Evolutionary conservation across 2,888 invertebrate genomes (phyloP).

Genomic region (Pyrocoelia pectoralis): DNA sequence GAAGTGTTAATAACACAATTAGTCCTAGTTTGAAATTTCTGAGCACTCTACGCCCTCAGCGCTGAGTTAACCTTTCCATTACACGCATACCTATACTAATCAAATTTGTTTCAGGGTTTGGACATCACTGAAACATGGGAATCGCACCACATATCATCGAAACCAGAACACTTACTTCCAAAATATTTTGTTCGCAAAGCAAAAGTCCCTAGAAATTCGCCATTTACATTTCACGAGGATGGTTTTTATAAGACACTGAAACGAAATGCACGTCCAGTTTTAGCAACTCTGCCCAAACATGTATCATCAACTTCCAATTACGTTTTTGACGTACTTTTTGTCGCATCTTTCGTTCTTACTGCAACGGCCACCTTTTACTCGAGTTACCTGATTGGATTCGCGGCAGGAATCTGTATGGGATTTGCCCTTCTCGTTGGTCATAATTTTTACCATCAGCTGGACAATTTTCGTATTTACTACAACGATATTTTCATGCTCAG

Average conservation of each 20-base stretch:
- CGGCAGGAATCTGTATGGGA: not conserved
- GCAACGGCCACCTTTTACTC: not conserved
- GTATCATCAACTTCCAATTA: too few species aligned
- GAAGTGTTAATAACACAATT: too few species aligned
- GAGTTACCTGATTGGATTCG: not conserved
- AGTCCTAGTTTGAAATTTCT: too few species aligned
- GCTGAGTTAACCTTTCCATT: too few species aligned
- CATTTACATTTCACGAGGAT: constrained; percentile 75
- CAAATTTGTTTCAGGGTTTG: constrained; percentile 9
- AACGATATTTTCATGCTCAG: constrained; percentile 75
- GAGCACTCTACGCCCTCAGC: too few species aligned
- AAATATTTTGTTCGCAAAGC: constrained; percentile 75
- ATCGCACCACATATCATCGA: constrained; percentile 70
- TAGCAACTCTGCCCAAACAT: constrained; percentile 64
- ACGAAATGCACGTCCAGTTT: constrained; percentile 61
- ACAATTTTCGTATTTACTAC: constrained; percentile 81
- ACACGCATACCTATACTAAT: too few species aligned
- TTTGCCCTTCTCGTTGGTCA: constrained; percentile 59
- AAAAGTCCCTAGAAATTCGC: constrained; percentile 69
- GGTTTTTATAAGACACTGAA: constrained; percentile 80
- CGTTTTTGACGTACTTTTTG: not conserved
- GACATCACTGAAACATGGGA: constrained; percentile 66
- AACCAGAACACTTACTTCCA: constrained; percentile 65
- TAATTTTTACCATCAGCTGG: constrained; percentile 79
- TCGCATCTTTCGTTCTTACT: not conserved